Base-by-base conservation (phyloP, 2,113 vertebrate genomes). In the Manacus vitellinus region DNA sequence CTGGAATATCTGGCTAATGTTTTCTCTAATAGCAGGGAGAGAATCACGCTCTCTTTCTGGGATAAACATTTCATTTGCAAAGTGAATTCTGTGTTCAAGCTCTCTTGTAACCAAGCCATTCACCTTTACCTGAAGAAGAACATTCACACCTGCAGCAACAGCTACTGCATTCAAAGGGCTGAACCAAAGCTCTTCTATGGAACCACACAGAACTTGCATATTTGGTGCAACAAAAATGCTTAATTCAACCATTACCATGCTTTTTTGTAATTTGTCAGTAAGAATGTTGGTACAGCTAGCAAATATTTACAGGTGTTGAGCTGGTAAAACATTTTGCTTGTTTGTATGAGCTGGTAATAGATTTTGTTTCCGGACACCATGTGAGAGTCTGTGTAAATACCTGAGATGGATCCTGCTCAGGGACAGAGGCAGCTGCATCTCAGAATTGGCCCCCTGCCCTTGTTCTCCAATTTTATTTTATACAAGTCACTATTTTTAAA, bases 1-100 rank as follows among this genome's bases (percentile, higher is more conserved):
- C 95, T 94, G 88, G 79, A 97, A 77, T 85, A 94, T 31, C 4
- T 77, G 81, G 67, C 72, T 89, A 56, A 93, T 92, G 78, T 88
- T 77, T 72, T 74, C 79, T 92, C 74, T 79, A 91, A 67, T 1
- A 93, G 83, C 72, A 86, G 37, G 68, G 58, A 61, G 22, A 83
- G 75, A 78, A 89, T 88, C 24, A 39, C 7, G 56, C 44, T 83
- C 21, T 73, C 18, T 79, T 92, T 92, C 62, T 92, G 73, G 17
- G 65, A 92, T 67, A 90, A 94, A 92, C 49, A 65, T 83, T 84
- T 88, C 84, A 90, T 92, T 84, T 96, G 63, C 74, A 61, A 90
- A 88, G 47, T 14, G 23, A 94, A 92, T 79, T 79, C 47, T 14
- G 21, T 30, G 37, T 80, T 89, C 22, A 74, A 93, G 70, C 78